Conservation (phyloP, 2,888 invertebrate genomes). For the Cerastis rubricosa region DNA sequence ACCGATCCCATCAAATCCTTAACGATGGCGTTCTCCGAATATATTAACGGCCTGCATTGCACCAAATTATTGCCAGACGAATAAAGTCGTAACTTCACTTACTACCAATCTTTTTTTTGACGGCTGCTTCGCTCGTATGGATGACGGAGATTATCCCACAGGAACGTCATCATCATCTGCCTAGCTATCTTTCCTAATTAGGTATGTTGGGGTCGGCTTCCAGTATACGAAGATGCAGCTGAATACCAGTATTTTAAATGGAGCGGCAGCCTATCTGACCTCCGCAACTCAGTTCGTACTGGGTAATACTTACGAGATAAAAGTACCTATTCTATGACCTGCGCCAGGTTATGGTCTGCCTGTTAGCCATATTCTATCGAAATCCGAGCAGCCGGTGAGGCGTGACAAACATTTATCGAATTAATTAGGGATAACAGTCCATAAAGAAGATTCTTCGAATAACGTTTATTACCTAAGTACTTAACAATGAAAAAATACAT, state of each 20-base stretch:
- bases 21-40: conserved; percentile 57
- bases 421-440: neutral
- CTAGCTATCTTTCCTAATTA: neutral
- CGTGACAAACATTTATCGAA: neutral
- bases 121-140: neutral
- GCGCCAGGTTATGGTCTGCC: neutral
- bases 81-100: conserved; percentile 35
- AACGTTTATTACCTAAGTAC: neutral
- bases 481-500: neutral
- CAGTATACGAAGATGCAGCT: neutral
- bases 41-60: conserved; percentile 53
- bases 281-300: neutral
- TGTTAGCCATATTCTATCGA: neutral
- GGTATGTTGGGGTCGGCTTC: neutral
- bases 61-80: conserved; percentile 20
- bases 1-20: conserved; percentile 47
- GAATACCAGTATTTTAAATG: neutral
- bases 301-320: neutral
- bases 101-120: neutral
- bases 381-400: neutral
- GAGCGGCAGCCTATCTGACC: neutral
- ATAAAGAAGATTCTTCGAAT: neutral
- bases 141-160: neutral
- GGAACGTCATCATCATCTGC: neutral
- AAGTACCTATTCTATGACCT: neutral